Conservation (phyloP, 2,888 invertebrate species). For the Diachrysia chrysitis region DNA sequence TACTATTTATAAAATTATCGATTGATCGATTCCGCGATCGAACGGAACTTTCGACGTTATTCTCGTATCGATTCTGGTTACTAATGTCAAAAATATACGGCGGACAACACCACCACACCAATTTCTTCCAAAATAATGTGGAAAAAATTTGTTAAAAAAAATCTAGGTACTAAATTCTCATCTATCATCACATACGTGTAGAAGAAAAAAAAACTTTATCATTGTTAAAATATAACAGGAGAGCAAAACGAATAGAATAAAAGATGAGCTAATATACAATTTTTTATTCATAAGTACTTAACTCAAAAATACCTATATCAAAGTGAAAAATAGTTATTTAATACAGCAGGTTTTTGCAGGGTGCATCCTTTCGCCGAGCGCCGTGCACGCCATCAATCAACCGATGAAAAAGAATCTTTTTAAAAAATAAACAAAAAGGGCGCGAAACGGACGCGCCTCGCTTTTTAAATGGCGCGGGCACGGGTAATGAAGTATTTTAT, state of each 20-base stretch:
- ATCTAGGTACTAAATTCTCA: too few relatives aligned
- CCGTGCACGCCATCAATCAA: conserved; percentile 73
- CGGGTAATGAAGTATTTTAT: conserved; percentile 67
- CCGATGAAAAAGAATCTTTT: conserved; percentile 67
- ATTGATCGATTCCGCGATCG: conserved; percentile 72
- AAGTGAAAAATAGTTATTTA: conserved; percentile 82
- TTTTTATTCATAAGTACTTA: conserved; percentile 52
- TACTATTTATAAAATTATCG: conserved; percentile 68
- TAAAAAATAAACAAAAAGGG: conserved; percentile 71
- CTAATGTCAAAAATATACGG: conserved; percentile 21
- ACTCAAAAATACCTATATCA: conserved; percentile 70
- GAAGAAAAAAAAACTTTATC: too few relatives aligned
- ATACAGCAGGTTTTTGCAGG: conserved; percentile 73
- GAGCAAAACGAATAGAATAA: neutral
- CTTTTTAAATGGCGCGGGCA: conserved; percentile 63
- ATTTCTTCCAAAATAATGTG: too few relatives aligned
- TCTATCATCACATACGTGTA: too few relatives aligned
- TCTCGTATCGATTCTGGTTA: conserved; percentile 30
- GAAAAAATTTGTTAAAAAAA: too few relatives aligned
- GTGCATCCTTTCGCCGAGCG: conserved; percentile 66
- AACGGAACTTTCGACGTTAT: conserved; percentile 61
- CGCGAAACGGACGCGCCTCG: conserved; percentile 65
- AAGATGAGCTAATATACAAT: neutral
- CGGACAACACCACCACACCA: too few relatives aligned
- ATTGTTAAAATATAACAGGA: too few relatives aligned